phyloP scores from a whole-genome alignment of 92 coral and sea anemone genomes.

The Micromussa lordhowensis region DNA sequence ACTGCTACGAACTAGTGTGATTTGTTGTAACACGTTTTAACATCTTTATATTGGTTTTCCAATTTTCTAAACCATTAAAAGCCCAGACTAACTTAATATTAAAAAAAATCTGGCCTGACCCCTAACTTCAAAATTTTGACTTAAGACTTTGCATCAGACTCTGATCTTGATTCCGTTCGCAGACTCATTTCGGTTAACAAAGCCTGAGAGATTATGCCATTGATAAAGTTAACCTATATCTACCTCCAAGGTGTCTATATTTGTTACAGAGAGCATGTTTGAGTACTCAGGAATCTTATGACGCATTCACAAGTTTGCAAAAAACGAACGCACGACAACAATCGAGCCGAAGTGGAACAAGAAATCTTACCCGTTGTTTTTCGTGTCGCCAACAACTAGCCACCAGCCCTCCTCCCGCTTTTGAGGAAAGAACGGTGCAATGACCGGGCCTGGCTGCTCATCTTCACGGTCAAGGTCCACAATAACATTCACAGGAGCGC shows the following conservation, averaged over 20 bases:
- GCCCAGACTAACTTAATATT: too few relatives aligned
- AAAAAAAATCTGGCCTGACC: too few relatives aligned
- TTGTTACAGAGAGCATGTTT: not conserved
- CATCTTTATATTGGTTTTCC: too few relatives aligned
- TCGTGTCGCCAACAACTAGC: constrained; percentile 98
- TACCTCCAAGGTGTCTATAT: not conserved
- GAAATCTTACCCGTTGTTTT: constrained; percentile 85
- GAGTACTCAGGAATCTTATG: not conserved
- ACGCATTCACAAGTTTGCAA: too few relatives aligned
- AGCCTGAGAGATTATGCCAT: too few relatives aligned
- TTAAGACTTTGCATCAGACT: not conserved
- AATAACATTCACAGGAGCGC: constrained; percentile 92
- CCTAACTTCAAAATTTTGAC: not conserved
- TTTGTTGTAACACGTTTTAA: too few relatives aligned
- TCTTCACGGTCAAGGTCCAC: constrained; percentile 97
- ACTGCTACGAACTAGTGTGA: not conserved
- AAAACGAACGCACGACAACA: too few relatives aligned
- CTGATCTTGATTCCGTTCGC: not conserved
- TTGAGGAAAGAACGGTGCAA: constrained; percentile 98
- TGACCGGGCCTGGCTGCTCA: constrained; percentile 95
- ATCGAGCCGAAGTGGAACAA: not conserved
- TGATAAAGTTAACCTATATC: not conserved
- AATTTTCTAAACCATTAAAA: too few relatives aligned
- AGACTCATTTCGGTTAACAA: too few relatives aligned
- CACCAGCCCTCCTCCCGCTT: constrained; percentile 99